Base-by-base conservation (phyloP, 2,797 vertebrate species). In the Thripadectes ignobilis region DNA sequence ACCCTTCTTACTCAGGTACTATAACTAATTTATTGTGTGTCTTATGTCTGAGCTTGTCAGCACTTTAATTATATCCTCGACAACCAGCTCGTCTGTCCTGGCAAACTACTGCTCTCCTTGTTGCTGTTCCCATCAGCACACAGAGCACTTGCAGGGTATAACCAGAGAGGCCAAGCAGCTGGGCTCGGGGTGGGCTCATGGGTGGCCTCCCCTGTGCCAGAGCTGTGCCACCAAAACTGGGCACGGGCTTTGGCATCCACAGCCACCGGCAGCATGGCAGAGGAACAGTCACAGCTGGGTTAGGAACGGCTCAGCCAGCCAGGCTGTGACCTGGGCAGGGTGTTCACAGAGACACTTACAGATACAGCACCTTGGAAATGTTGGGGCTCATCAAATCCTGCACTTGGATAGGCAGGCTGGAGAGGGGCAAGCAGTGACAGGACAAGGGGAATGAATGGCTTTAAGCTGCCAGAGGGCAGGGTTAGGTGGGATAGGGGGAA, bases 21-120 rank as follows among this genome's bases (percentile, higher is more conserved):
- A 59, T 84, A 92, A 88, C 90, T 95, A 90, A 95, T 93, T 95
- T 94, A 93, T 92, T 92, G 84, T 6, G 58, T 73, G 66, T 67
- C 74, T 94, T 87, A 48, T 17, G 63, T 46, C 80, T 95, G 69
- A 94, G 63, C 63, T 84, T 90, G 85, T 92, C 88, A 88, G 82
- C 88, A 84, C 76, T 92, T 78, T 91, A 88, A 95, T 94, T 95
- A 72, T 45, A 75, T 88, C 93, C 74, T 38, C 75, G 58, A 94
- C 85, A 96, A 85, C 58, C 0, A 0, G 30, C 72, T 89, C 9
- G 6, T 69, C 68, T 75, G 58, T 74, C 85, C 82, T 85, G 49
- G 80, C 82, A 62, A 91, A 91, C 49, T n/a, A 19, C 76, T 32
- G 41, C 51, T 91, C 61, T 83, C 55, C 3, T 0, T 6, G 32